A percentile compares a stretch with the other conserved stretches of the same genome.
phyloP scores from a whole-genome alignment of 1,140 invertebrate genomes.

The Drosophila malerkotliana region DNA sequence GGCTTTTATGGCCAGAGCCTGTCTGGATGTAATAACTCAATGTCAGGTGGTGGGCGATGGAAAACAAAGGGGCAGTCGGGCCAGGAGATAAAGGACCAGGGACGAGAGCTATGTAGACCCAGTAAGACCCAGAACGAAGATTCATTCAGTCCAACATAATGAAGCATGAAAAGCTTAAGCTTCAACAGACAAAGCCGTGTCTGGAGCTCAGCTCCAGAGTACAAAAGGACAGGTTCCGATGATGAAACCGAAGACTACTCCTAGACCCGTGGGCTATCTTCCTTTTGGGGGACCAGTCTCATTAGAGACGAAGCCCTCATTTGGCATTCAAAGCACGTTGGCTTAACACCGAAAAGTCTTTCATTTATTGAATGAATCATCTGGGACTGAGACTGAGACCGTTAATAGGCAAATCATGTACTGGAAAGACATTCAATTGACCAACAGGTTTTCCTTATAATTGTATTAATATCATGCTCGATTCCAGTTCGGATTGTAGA shows the following conservation, averaged over 20 bases:
- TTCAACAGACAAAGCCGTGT: constrained; percentile 61
- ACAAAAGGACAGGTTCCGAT: constrained; percentile 23
- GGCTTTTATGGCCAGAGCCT: constrained; percentile 18
- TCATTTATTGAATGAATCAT: constrained; percentile 54
- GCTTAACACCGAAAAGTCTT: constrained; percentile 36
- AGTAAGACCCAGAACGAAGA: not conserved
- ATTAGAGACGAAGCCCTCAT: constrained; percentile 62
- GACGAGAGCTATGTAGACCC: constrained; percentile 14
- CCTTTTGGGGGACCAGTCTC: constrained; percentile 46
- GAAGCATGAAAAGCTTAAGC: constrained; percentile 67
- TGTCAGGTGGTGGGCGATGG: constrained; percentile 49
- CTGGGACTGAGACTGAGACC: constrained; percentile 29
- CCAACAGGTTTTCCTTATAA: constrained; percentile 66
- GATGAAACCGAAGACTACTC: constrained; percentile 22
- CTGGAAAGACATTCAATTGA: constrained; percentile 29
- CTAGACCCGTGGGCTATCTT: constrained; percentile 17
- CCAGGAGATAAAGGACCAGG: not conserved
- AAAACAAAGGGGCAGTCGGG: constrained; percentile 44
- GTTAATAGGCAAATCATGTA: constrained; percentile 80
- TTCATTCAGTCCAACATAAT: constrained; percentile 63
- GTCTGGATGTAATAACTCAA: constrained; percentile 73
- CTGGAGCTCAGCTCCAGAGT: constrained; percentile 4
- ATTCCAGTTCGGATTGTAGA: constrained; percentile 19
- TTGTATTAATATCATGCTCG: constrained; percentile 50
- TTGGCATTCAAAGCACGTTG: constrained; percentile 61